These are phyloP conservation scores for Crenichthys baileyi DNA, from an alignment of 2,797 vertebrate species.

Conservation along the genomic window DNA sequence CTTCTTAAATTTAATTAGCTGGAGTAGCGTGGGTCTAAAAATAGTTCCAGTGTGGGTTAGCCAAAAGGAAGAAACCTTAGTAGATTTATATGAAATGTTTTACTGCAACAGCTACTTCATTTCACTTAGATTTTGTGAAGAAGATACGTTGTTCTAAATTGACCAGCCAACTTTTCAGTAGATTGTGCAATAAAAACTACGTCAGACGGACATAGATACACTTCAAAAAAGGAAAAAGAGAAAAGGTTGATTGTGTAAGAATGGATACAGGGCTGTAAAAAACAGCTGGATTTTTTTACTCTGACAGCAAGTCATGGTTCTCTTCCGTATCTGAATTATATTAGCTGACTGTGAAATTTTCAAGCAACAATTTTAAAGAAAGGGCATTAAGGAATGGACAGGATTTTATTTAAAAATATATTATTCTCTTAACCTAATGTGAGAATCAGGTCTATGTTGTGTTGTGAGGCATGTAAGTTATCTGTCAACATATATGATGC, in stretches of 20 bases:
- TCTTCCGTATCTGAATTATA: neutral
- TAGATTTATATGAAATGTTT: slow-evolving; percentile 61
- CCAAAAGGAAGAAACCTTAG: slow-evolving; percentile 48
- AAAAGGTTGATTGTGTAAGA: slow-evolving; percentile 36
- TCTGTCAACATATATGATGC: neutral
- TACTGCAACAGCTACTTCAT: slow-evolving; percentile 43
- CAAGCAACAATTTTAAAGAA: neutral
- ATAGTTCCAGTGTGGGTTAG: slow-evolving; percentile 38
- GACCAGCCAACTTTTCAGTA: slow-evolving; percentile 56
- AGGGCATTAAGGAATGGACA: too few relatives aligned
- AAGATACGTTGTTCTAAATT: slow-evolving; percentile 30
- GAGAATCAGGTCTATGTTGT: neutral
- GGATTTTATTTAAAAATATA: neutral
- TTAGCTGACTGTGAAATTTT: neutral
- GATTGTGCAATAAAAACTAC: slow-evolving; percentile 48
- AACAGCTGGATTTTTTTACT: slow-evolving; percentile 44
- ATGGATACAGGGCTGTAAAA: slow-evolving; percentile 17
- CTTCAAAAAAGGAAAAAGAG: slow-evolving; percentile 19
- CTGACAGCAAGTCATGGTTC: slow-evolving; percentile 18
- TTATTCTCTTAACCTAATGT: neutral
- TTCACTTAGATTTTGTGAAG: slow-evolving; percentile 45
- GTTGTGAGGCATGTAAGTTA: neutral
- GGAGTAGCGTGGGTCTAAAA: slow-evolving; percentile 30
- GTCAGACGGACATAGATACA: slow-evolving; percentile 35
- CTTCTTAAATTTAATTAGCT: slow-evolving; percentile 54